Percentiles rank a stretch among this genome's conserved stretches.
These are phyloP conservation scores for Epinotia brunnichana DNA, from an alignment of 2,888 invertebrate genomes.

Conservation along the genomic window DNA sequence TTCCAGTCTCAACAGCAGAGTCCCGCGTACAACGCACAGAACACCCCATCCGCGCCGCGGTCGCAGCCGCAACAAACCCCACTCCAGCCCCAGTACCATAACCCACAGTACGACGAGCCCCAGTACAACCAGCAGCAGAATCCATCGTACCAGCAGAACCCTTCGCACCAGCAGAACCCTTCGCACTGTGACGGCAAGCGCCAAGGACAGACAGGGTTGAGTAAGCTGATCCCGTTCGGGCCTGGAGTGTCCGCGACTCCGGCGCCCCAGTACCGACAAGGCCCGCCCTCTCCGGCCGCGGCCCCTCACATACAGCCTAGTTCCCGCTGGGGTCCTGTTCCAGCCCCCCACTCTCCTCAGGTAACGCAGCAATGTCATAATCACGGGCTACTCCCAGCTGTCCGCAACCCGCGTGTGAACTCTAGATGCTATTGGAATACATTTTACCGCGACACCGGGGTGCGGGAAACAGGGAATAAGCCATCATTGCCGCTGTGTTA, in stretches of 20 bases:
- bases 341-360: constrained; percentile 79
- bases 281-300: constrained; percentile 68
- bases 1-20: constrained; percentile 67
- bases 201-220: constrained; percentile 73
- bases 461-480: not conserved
- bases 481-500: not conserved
- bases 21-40: constrained; percentile 79
- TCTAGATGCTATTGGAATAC: not conserved
- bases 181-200: constrained; percentile 64
- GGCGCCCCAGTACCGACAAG: constrained; percentile 62
- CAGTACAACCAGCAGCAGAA: constrained; percentile 50
- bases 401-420: not conserved
- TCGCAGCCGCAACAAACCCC: constrained; percentile 43
- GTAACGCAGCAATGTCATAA: constrained; percentile 59
- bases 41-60: constrained; percentile 66
- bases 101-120: constrained; percentile 45
- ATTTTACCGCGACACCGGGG: not conserved
- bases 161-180: constrained; percentile 40
- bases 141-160: constrained; percentile 49
- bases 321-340: constrained; percentile 80
- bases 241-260: constrained; percentile 67
- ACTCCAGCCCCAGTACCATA: constrained; percentile 39
- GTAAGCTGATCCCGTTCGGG: constrained; percentile 78
- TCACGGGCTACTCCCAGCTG: not conserved
- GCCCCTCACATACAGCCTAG: constrained; percentile 71